Percentiles rank a stretch among this genome's conserved stretches.
Conservation (phyloP, 2,888 invertebrate genomes). For the Acanthosepion pharaonis region DNA sequence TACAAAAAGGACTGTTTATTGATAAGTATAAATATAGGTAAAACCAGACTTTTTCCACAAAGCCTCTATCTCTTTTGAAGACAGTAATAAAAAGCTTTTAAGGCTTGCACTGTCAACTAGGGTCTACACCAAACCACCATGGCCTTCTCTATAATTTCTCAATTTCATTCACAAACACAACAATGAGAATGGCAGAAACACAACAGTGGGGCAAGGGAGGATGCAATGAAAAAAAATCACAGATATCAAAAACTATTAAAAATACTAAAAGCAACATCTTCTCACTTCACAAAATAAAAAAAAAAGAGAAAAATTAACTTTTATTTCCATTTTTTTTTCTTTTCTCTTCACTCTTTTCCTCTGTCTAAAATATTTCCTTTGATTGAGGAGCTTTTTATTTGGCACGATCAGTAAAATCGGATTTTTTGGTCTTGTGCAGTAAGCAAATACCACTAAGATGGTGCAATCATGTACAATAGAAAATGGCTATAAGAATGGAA, state of each 20-base stretch:
- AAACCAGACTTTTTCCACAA: neutral
- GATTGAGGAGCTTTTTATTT: too few species aligned
- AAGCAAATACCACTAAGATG: too few species aligned
- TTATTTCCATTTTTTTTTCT: neutral
- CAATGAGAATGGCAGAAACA: neutral
- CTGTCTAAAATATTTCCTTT: too few species aligned
- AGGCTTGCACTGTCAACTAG: neutral
- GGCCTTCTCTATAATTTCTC: neutral
- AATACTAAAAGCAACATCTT: neutral
- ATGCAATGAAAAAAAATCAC: neutral
- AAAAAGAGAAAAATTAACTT: neutral
- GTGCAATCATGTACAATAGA: too few species aligned
- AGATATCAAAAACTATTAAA: neutral
- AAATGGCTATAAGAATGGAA: too few species aligned
- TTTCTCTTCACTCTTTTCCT: neutral
- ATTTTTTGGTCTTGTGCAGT: too few species aligned
- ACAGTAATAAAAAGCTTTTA: neutral
- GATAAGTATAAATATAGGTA: neutral
- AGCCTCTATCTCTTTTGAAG: neutral
- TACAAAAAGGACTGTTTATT: neutral
- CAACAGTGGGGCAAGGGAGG: neutral
- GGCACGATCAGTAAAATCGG: too few species aligned
- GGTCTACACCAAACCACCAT: conserved; percentile 2
- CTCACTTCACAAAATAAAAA: neutral
- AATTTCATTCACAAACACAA: neutral